Evolutionary conservation across 2,113 vertebrate genomes (phyloP), one percentile per base, ranked within the genome.

Genomic region (Centropus bengalensis): DNA sequence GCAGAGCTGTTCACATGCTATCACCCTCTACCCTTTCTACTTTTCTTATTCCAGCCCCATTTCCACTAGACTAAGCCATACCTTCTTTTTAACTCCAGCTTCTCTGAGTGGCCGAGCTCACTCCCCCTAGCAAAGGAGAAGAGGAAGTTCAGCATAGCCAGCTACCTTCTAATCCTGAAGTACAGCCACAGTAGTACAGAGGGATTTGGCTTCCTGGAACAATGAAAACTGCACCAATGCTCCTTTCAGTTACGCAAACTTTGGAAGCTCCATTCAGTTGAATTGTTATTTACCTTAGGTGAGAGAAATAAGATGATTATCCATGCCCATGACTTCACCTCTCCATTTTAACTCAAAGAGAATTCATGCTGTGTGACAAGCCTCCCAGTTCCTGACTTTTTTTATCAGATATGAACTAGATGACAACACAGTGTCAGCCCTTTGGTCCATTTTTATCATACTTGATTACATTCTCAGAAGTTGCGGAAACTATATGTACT

Each of bases 1-100:
- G 22, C 17, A 51, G 12, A 70, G 20, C 9, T 42, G 27, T 8
- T 2, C 12, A 73, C 16, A 49, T 0, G 0, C 13, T n/a, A 4
- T 28, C 15, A 32, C 8, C 5, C 21, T 33, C 22, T 42, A 47
- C 12, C 10, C 24, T 59, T 80, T 32, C 24, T 54, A 7, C 8
- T 45, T 71, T 38, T 73, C 36, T 36, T 36, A 36, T 9, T 36
- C 5, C 27, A 68, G 9, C 6, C 8, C 6, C 38, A 42, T 30
- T 18, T 49, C 2, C 9, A 64, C 6, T 11, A 78, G 21, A 14
- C 8, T 21, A 81, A 78, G 14, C 27, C 22, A 15, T 67, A 27
- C 36, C 21, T 49, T 67, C 30, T 51, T 19, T 70, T 12, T 54
- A 55, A 55, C 2, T 38, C 38, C 44, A 75, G 4, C 16, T 63